Conservation (phyloP, 2,888 invertebrate species). For the Pristionchus fissidentatus region DNA sequence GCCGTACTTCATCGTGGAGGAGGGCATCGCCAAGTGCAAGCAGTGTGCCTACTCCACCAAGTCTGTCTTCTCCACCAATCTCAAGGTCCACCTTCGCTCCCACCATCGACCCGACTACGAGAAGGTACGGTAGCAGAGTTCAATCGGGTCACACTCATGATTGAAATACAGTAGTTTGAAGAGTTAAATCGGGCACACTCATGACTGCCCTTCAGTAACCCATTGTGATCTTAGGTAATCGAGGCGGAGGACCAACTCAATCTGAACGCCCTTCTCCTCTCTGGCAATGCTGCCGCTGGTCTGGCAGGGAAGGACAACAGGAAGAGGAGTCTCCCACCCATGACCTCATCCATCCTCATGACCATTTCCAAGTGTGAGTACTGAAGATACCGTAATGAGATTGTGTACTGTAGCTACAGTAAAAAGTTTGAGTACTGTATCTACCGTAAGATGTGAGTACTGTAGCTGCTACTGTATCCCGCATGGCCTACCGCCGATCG, state of each 20-base stretch:
- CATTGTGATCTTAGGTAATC: constrained; percentile 67
- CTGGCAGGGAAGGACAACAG: constrained; percentile 27
- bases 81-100: constrained; percentile 71
- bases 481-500: too few species aligned
- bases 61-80: constrained; percentile 71
- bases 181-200: background rate
- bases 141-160: background rate
- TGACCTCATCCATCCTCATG: constrained; percentile 65
- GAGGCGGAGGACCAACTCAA: constrained; percentile 69
- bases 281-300: constrained; percentile 58
- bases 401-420: background rate
- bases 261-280: constrained; percentile 62
- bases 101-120: constrained; percentile 70
- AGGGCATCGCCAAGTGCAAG: constrained; percentile 67
- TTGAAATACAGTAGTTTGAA: background rate
- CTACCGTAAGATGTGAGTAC: background rate
- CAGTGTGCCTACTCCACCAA: constrained; percentile 71
- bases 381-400: background rate
- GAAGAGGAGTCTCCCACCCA: constrained; percentile 58
- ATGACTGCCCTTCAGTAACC: background rate
- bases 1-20: constrained; percentile 69
- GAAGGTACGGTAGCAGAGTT: constrained; percentile 58
- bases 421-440: background rate
- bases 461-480: background rate
- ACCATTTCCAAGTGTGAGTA: constrained; percentile 65